Evolutionary conservation across 2,888 invertebrate species (phyloP).

Genomic region (Drosophila atripex): DNA sequence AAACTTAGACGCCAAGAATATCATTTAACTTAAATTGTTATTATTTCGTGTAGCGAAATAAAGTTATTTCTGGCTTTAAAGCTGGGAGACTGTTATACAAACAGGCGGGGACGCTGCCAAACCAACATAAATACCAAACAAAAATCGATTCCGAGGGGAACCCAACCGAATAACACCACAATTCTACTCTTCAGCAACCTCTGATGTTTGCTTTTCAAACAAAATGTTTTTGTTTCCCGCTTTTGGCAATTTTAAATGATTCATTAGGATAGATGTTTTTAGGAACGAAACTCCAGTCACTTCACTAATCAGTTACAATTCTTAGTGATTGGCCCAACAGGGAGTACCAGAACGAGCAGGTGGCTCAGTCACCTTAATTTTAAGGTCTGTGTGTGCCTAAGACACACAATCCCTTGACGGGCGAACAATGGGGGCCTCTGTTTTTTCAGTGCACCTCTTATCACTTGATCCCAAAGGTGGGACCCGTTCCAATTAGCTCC

Average conservation of each 20-base stretch:
- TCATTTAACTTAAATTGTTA: too few relatives aligned
- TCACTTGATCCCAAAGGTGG: background rate
- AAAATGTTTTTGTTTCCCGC: background rate
- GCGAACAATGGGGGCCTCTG: background rate
- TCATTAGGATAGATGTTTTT: too few relatives aligned
- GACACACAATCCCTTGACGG: background rate
- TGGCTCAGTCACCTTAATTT: background rate
- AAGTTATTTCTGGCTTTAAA: too few relatives aligned
- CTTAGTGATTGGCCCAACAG: background rate
- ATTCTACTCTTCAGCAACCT: background rate
- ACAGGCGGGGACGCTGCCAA: too few relatives aligned
- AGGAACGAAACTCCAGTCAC: background rate
- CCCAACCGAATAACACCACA: background rate
- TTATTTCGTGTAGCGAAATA: too few relatives aligned
- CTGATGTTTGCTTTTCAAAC: background rate
- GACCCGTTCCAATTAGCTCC: conserved; percentile 22
- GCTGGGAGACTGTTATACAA: background rate
- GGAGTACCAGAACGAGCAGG: background rate
- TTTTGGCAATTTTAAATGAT: too few relatives aligned
- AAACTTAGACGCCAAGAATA: too few relatives aligned
- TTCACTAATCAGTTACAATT: background rate
- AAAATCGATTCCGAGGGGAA: background rate
- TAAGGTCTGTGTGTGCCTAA: background rate
- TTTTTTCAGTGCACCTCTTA: conserved; percentile 6
- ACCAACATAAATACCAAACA: too few relatives aligned